Conservation (phyloP, 2,797 vertebrate genomes). For the Diceros bicornis region DNA sequence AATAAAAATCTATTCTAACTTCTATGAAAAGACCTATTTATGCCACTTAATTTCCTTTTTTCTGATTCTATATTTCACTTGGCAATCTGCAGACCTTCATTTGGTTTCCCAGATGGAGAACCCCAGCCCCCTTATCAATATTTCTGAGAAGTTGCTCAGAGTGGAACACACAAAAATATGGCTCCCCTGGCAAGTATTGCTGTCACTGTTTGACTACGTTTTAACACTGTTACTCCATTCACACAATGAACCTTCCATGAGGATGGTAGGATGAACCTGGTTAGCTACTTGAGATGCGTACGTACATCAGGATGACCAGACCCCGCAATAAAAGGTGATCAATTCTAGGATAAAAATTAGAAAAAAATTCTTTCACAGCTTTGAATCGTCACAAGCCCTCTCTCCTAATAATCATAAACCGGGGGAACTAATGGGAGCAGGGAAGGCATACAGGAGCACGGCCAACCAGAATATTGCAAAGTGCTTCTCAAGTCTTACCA, state of each 20-base stretch:
- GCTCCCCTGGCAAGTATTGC: conserved; percentile 29
- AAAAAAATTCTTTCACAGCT: conserved; percentile 7
- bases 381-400: background rate
- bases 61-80: conserved; percentile 42
- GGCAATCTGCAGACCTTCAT: conserved; percentile 51
- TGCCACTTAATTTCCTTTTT: conserved; percentile 52
- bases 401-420: background rate
- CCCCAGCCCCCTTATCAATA: background rate
- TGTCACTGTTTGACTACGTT: background rate
- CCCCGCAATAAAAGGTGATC: conserved; percentile 58
- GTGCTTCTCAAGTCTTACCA: background rate
- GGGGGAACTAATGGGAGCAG: background rate
- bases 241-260: background rate
- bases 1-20: conserved; percentile 72
- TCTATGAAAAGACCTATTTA: conserved; percentile 61
- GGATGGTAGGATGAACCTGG: background rate
- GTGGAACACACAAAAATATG: background rate
- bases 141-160: conserved; percentile 54
- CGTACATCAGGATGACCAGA: background rate
- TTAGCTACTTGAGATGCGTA: conserved; percentile 13
- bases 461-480: background rate
- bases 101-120: conserved; percentile 37
- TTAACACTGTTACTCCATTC: background rate
- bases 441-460: background rate
- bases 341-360: conserved; percentile 21